Percentiles rank a stretch among this genome's conserved stretches.
Evolutionary conservation across 2,797 vertebrate species (phyloP).

Genomic region (Pyrrhura leucotis): DNA sequence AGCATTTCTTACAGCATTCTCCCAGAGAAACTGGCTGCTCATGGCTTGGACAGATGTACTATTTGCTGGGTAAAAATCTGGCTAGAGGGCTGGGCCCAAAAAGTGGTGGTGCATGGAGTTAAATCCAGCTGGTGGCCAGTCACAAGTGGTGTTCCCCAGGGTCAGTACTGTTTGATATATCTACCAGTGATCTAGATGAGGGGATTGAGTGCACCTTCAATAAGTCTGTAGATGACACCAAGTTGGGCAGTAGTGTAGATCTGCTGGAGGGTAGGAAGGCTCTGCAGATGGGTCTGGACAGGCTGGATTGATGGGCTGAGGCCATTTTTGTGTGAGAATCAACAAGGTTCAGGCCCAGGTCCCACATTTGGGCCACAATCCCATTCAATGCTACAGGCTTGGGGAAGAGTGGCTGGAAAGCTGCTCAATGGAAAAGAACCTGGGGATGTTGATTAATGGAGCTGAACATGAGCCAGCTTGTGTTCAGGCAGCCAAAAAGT

Average conservation of each 20-base stretch:
- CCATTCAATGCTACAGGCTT: neutral
- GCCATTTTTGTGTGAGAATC: neutral
- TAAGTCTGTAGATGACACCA: neutral
- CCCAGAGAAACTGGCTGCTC: neutral
- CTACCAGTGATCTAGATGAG: neutral
- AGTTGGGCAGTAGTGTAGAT: neutral
- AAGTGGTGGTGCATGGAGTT: neutral
- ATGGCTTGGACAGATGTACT: neutral
- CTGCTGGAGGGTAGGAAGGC: neutral
- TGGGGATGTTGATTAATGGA: neutral
- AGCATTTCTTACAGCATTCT: neutral
- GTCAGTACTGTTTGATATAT: neutral
- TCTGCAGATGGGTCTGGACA: neutral
- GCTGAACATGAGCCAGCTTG: neutral
- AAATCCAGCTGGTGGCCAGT: neutral
- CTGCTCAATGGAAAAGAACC: neutral
- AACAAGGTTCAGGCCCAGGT: neutral
- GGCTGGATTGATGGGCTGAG: neutral
- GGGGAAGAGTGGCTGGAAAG: neutral
- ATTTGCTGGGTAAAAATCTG: neutral
- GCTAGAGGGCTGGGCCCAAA: neutral
- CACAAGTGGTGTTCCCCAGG: neutral
- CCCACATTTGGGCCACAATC: neutral
- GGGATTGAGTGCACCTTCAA: neutral
- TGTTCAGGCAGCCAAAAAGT: neutral